Percentiles rank a stretch among this genome's conserved stretches.
These are phyloP conservation scores for Chamaedrilus cognettii DNA, from an alignment of 2,888 invertebrate species.

Conservation along the genomic window DNA sequence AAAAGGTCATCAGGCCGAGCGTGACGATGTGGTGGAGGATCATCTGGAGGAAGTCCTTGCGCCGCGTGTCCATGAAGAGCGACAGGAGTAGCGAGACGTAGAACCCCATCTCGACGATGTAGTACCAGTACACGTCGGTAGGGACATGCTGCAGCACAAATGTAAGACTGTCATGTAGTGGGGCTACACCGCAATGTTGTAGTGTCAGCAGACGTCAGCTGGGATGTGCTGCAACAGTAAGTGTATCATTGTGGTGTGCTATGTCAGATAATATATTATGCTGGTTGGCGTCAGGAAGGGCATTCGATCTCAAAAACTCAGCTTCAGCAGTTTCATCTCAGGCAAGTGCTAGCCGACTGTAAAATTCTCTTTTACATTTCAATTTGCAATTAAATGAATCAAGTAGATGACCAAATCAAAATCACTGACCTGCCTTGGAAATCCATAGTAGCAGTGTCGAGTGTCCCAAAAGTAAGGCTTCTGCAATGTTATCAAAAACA, in stretches of 20 bases:
- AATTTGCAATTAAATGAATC: not conserved
- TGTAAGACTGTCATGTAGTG: too few relatives aligned
- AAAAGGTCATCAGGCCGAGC: constrained; percentile 83
- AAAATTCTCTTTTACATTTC: too few relatives aligned
- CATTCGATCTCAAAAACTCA: too few relatives aligned
- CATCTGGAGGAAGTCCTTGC: constrained; percentile 93
- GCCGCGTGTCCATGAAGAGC: constrained; percentile 89
- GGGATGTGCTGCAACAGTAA: too few relatives aligned
- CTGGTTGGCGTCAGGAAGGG: too few relatives aligned
- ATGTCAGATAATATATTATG: too few relatives aligned
- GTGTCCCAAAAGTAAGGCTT: not conserved
- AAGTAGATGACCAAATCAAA: not conserved
- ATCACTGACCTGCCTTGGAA: not conserved
- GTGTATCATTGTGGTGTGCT: too few relatives aligned
- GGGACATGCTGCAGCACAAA: constrained; percentile 78
- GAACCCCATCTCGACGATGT: constrained; percentile 91
- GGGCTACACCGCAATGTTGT: too few relatives aligned
- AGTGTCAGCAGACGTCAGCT: too few relatives aligned
- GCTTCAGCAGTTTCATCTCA: too few relatives aligned
- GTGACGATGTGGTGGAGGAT: constrained; percentile 96
- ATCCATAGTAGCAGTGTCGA: not conserved
- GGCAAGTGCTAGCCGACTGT: too few relatives aligned
- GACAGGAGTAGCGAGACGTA: constrained; percentile 91
- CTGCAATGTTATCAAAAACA: not conserved
- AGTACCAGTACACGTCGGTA: constrained; percentile 91